These are phyloP conservation scores for Perithous albicinctus DNA, from an alignment of 2,888 invertebrate species.

Conservation along the genomic window DNA sequence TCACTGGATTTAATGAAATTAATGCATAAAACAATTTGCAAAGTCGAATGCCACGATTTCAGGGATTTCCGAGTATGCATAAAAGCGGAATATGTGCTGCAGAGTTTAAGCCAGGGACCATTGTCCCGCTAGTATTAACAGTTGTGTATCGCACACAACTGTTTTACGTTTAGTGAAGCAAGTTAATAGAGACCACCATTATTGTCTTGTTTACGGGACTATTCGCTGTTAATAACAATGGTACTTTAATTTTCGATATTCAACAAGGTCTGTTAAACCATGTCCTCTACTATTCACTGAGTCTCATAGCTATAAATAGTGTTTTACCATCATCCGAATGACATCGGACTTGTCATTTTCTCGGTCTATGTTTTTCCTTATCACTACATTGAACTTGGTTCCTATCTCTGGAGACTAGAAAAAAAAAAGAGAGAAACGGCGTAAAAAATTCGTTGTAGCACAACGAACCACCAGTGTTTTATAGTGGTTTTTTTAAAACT, in stretches of 20 bases:
- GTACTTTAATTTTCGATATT: conserved; percentile 11
- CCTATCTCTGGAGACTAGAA: too few relatives aligned
- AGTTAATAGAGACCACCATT: not conserved
- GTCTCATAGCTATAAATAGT: not conserved
- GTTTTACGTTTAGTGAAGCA: not conserved
- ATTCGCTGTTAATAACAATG: not conserved
- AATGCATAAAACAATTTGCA: not conserved
- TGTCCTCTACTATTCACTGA: not conserved
- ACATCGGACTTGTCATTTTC: not conserved
- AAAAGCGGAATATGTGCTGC: not conserved
- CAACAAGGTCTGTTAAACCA: not conserved
- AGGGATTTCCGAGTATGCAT: not conserved
- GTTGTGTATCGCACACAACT: not conserved
- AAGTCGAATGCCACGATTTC: not conserved
- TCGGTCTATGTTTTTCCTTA: not conserved
- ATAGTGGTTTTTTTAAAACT: conserved; percentile 24
- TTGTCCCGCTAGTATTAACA: not conserved
- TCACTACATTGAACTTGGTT: not conserved
- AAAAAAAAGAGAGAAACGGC: not conserved
- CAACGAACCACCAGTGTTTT: conserved; percentile 19
- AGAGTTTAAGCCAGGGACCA: not conserved
- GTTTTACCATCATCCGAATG: not conserved
- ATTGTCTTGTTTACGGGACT: not conserved
- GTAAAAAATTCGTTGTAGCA: not conserved
- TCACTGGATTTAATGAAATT: not conserved